phyloP scores from a whole-genome alignment of 2,113 vertebrate species.

The Lates calcarifer region DNA sequence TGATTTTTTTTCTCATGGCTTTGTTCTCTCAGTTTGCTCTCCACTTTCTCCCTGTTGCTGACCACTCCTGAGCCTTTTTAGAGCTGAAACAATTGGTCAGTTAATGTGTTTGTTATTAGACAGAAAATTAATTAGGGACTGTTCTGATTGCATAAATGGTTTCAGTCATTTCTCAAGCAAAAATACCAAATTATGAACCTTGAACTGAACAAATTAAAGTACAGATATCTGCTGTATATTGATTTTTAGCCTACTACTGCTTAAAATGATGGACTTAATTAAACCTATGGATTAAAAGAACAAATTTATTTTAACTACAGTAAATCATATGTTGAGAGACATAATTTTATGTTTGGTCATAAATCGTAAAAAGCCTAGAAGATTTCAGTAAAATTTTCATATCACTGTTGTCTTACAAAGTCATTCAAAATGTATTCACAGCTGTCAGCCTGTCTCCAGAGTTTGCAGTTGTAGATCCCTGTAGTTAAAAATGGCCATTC shows the following conservation, averaged over 20 bases:
- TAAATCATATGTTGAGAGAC: not conserved
- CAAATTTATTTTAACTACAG: not conserved
- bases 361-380: not conserved
- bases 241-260: not conserved
- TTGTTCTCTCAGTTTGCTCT: not conserved
- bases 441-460: not conserved
- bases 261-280: not conserved
- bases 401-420: not conserved
- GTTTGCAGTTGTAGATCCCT: not conserved
- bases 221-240: not conserved
- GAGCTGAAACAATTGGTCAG: not conserved
- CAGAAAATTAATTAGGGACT: no score
- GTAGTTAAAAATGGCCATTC: no score
- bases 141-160: not conserved
- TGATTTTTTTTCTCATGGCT: slow-evolving; percentile 19
- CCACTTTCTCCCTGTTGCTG: not conserved
- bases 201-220: not conserved
- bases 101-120: not conserved
- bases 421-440: not conserved
- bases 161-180: not conserved
- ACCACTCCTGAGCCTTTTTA: not conserved
- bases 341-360: not conserved
- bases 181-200: not conserved
- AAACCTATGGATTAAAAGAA: not conserved
- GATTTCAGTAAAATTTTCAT: not conserved